Evolutionary conservation across 1,140 invertebrate genomes (phyloP).

Genomic region (Rhyzopertha dominica): DNA sequence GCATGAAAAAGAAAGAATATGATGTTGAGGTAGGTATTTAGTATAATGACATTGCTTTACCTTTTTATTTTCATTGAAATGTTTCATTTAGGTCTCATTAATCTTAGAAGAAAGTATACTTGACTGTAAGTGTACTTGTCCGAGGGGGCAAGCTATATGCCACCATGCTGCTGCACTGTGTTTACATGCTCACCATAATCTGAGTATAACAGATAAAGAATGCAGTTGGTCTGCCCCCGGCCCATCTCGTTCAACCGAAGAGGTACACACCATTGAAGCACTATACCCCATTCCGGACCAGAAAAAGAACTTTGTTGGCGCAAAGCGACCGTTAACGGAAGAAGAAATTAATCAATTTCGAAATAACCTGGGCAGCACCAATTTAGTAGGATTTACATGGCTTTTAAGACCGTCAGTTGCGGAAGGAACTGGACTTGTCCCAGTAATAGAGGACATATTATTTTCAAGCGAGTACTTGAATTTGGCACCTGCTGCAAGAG

Average conservation of each 20-base stretch:
- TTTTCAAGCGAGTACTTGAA: slow-evolving; percentile 8
- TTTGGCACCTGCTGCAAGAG: slow-evolving; percentile 1
- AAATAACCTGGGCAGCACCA: slow-evolving; percentile 3
- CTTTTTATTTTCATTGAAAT: too few relatives aligned
- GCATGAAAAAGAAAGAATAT: too few relatives aligned
- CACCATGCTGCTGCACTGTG: slow-evolving; percentile 13
- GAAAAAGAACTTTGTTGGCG: slow-evolving; percentile 5
- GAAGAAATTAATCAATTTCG: slow-evolving; percentile 6
- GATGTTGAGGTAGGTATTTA: too few relatives aligned
- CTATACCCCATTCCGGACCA: not conserved
- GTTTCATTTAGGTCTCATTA: too few relatives aligned
- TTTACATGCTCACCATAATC: slow-evolving; percentile 8
- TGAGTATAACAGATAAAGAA: slow-evolving; percentile 10
- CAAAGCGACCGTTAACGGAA: not conserved
- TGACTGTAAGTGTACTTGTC: slow-evolving; percentile 7
- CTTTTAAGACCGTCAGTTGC: slow-evolving; percentile 1
- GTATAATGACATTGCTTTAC: too few relatives aligned
- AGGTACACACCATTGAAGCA: not conserved
- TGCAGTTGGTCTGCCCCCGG: slow-evolving; percentile 1
- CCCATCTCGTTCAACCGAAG: not conserved
- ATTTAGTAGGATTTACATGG: slow-evolving; percentile 9
- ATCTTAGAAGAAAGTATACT: too few relatives aligned
- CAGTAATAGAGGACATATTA: slow-evolving; percentile 7
- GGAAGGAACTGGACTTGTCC: not conserved
- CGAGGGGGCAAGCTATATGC: slow-evolving; percentile 7